Evolutionary conservation across 2,888 invertebrate genomes (phyloP), one percentile per base, ranked within the genome.

Genomic region (Arge pagana): DNA sequence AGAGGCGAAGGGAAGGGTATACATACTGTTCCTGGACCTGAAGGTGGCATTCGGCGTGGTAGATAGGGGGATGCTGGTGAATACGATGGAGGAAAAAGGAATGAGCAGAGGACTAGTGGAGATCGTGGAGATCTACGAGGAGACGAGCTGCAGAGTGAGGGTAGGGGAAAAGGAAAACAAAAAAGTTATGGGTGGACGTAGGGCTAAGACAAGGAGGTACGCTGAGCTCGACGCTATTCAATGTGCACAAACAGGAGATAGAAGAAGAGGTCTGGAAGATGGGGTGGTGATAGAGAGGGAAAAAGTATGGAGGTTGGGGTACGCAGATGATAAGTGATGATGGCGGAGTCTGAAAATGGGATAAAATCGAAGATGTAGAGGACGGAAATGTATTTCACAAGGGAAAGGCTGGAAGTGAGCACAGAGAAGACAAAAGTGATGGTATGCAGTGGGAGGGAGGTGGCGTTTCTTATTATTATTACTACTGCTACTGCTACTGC

Each of bases 151-250:
- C 18, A 45, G 42, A 4, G 37, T 55, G 3, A 55, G 39, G 10
- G 26, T 39, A 7, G 49, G 53, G 1, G 36, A 36, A 0, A 36
- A 50, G 4, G 19, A 16, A n/a, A 2, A 30, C 53, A 4, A 58
- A 42, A 11, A 24, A 3, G 0, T 57, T 59, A 8, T n/a, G 31
- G 41, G 50, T 54, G n/a, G 23, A 7, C 15, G 48, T 45, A 26
- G n/a, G n/a, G n/a, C n/a, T n/a, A n/a, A 50, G 59, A 11, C 59
- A 59, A 21, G 56, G 54, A 2, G 58, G 58, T 18, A 42, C 58
- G 7, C 33, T 60, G 1, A 56, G 56, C 28, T 55, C 55, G 8
- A 15, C 51, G 1, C 48, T 54, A 3, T 56, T 60, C 23, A 51
- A 48, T 11, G 23, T 54, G 8, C 48, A 54, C 8, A 15, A 41